phyloP scores from a whole-genome alignment of 2,113 vertebrate species.

The Parus major region DNA sequence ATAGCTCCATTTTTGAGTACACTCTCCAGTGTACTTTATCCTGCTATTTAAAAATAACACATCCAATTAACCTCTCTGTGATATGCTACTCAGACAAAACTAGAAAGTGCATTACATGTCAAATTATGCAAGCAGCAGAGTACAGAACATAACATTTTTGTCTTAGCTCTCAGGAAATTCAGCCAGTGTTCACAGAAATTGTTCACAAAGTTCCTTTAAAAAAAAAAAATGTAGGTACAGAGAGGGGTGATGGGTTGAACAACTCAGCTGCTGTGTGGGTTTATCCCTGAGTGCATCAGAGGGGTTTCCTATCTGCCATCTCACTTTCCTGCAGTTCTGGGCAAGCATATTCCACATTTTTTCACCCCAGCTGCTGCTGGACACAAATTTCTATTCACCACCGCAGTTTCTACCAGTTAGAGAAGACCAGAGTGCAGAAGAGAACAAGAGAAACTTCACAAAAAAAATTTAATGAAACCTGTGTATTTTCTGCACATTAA shows the following conservation, averaged over 20 bases:
- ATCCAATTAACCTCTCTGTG: conserved; percentile 58
- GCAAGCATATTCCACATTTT: background rate
- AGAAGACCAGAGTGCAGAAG: background rate
- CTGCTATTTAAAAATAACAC: conserved; percentile 64
- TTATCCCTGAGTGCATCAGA: background rate
- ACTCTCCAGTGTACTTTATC: conserved; percentile 4
- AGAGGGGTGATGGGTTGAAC: background rate
- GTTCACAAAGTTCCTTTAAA: background rate
- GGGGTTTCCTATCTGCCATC: background rate
- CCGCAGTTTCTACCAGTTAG: background rate
- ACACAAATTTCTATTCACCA: background rate
- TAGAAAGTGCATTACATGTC: conserved; percentile 44
- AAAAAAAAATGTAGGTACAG: background rate
- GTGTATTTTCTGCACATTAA: background rate
- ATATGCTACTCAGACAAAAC: background rate
- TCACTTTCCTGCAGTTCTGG: background rate
- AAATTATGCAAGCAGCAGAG: conserved; percentile 55
- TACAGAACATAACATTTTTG: conserved; percentile 42
- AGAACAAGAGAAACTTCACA: background rate
- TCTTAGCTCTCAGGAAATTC: conserved; percentile 49
- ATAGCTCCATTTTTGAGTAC: conserved; percentile 20
- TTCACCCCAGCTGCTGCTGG: background rate
- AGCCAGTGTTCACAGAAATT: conserved; percentile 25
- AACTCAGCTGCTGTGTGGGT: background rate
- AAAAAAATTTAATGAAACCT: background rate